phyloP scores from a whole-genome alignment of 2,797 vertebrate species.

The Syngnathus acus region DNA sequence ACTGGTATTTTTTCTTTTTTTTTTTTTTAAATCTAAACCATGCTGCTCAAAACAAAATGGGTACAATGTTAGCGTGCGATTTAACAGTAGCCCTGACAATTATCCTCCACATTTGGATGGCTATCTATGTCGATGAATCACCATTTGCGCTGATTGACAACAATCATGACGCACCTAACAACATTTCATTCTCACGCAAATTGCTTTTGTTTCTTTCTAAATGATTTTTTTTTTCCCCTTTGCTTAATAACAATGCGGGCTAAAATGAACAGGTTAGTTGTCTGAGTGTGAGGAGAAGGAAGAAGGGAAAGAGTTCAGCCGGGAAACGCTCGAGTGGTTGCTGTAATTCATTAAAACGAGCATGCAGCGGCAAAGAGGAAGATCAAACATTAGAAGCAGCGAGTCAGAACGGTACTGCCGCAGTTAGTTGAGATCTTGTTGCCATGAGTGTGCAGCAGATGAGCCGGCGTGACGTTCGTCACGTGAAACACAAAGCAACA shows the following conservation, averaged over 20 bases:
- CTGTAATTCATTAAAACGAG: not conserved
- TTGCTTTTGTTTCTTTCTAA: not conserved
- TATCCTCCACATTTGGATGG: not conserved
- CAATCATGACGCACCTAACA: not conserved
- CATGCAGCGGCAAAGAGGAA: not conserved
- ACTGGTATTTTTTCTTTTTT: too few relatives aligned
- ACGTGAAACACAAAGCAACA: not conserved
- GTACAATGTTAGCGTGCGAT: not conserved
- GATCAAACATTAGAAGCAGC: not conserved
- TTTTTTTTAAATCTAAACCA: not conserved
- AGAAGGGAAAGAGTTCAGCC: not conserved
- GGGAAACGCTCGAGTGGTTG: not conserved
- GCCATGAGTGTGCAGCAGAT: not conserved
- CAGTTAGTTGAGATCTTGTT: not conserved
- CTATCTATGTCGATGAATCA: not conserved
- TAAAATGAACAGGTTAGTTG: not conserved
- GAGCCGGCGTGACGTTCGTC: not conserved
- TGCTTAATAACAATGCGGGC: too few relatives aligned
- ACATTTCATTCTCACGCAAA: not conserved
- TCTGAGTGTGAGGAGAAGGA: not conserved
- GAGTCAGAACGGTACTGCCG: not conserved
- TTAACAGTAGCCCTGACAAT: not conserved
- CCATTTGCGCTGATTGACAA: not conserved
- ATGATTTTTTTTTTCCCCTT: not conserved
- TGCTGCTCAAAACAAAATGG: not conserved